phyloP scores from a whole-genome alignment of 2,888 invertebrate genomes.

The Eucera pruinosa region DNA sequence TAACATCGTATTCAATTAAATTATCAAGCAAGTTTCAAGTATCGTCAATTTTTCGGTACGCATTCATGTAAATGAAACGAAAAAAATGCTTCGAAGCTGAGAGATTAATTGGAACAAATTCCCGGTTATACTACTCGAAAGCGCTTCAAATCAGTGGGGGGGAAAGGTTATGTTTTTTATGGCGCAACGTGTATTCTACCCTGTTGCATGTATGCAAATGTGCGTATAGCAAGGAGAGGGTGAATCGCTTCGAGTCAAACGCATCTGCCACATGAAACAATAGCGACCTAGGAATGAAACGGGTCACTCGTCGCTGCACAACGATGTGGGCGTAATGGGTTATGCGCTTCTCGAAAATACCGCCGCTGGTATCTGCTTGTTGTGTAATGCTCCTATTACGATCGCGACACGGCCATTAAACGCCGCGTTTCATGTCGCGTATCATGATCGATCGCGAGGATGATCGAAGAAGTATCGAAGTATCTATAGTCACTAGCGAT shows the following conservation, averaged over 20 bases:
- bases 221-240: too few relatives aligned
- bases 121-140: too few relatives aligned
- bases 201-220: too few relatives aligned
- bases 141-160: too few relatives aligned
- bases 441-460: background rate
- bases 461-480: slow-evolving; percentile 3
- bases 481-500: background rate
- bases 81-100: too few relatives aligned
- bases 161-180: too few relatives aligned
- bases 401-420: slow-evolving; percentile 32
- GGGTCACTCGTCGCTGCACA: slow-evolving; percentile 53
- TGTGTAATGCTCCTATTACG: slow-evolving; percentile 56
- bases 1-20: too few relatives aligned
- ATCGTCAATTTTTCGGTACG: too few relatives aligned
- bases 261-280: slow-evolving; percentile 40
- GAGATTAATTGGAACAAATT: too few relatives aligned
- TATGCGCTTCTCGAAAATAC: slow-evolving; percentile 65
- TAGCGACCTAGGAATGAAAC: slow-evolving; percentile 44
- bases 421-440: background rate
- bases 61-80: too few relatives aligned
- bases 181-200: too few relatives aligned
- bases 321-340: slow-evolving; percentile 59
- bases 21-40: too few relatives aligned
- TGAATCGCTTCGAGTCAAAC: slow-evolving; percentile 13
- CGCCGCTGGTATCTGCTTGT: slow-evolving; percentile 43